These are phyloP conservation scores for Pangasius djambal DNA, from an alignment of 2,797 vertebrate species.

Conservation along the genomic window DNA sequence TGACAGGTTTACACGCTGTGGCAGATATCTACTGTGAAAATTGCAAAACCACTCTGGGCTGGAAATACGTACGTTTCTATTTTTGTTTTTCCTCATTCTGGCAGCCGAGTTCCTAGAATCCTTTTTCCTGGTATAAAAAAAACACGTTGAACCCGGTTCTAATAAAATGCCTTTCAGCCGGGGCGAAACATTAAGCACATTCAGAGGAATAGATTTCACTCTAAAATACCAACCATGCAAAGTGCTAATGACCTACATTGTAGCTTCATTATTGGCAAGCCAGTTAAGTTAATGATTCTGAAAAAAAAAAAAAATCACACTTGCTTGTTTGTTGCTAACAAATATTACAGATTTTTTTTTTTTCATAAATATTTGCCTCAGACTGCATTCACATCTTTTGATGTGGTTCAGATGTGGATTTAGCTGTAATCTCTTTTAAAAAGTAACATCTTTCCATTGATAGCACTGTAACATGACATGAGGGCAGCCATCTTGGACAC, in stretches of 20 bases:
- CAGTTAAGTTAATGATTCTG: no score
- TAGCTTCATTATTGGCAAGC: background rate
- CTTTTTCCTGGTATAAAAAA: background rate
- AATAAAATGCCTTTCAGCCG: background rate
- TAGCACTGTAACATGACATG: background rate
- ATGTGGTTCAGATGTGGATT: background rate
- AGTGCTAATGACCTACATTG: background rate
- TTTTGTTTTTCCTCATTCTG: background rate
- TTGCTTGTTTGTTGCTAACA: no score
- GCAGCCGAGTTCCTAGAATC: background rate
- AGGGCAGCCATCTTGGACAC: background rate
- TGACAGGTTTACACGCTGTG: constrained; percentile 95
- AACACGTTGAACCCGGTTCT: background rate
- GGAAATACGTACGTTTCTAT: constrained; percentile 91
- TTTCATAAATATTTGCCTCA: background rate
- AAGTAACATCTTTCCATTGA: background rate
- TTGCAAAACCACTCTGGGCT: constrained; percentile 98
- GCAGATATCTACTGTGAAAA: constrained; percentile 99
- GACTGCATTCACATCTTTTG: background rate
- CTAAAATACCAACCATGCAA: background rate
- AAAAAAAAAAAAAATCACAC: background rate
- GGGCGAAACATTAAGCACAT: background rate
- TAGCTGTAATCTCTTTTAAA: background rate
- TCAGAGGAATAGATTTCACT: background rate
- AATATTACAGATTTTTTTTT: background rate